Conservation (phyloP, 2,888 invertebrate genomes). For the Leucoptera coffeella region DNA sequence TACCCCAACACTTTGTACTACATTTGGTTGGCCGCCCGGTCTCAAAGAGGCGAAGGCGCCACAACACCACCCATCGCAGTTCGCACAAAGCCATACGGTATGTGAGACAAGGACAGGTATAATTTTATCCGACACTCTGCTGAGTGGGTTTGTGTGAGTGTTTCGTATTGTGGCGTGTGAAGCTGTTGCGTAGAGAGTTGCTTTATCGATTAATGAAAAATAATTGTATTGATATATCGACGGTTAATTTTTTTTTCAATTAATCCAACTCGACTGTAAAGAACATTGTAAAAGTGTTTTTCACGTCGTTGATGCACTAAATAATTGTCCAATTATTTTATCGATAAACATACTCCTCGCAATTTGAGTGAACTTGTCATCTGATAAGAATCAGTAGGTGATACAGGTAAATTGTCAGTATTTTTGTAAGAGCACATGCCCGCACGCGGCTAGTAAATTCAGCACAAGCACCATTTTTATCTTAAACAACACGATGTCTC, state of each 20-base stretch:
- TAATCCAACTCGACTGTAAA: too few relatives aligned
- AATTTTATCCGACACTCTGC: background rate
- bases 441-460: constrained; percentile 50
- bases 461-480: constrained; percentile 52
- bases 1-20: constrained; percentile 96
- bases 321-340: too few relatives aligned
- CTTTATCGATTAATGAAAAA: too few relatives aligned
- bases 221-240: too few relatives aligned
- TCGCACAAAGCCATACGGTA: constrained; percentile 97
- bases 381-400: constrained; percentile 12
- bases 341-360: too few relatives aligned
- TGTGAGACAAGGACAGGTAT: constrained; percentile 28
- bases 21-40: constrained; percentile 93
- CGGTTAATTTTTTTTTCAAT: too few relatives aligned
- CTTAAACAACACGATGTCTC: too few relatives aligned
- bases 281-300: too few relatives aligned
- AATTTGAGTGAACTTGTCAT: constrained; percentile 6
- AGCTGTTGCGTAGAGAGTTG: too few relatives aligned
- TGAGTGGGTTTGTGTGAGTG: constrained; percentile 4
- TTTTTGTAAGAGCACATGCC: constrained; percentile 49
- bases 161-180: too few relatives aligned
- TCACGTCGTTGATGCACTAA: too few relatives aligned
- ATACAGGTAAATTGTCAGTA: constrained; percentile 41
- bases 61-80: constrained; percentile 91
- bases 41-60: constrained; percentile 90